Conservation (phyloP, 2,797 vertebrate species). For the Sebastes kiyomatsui region DNA sequence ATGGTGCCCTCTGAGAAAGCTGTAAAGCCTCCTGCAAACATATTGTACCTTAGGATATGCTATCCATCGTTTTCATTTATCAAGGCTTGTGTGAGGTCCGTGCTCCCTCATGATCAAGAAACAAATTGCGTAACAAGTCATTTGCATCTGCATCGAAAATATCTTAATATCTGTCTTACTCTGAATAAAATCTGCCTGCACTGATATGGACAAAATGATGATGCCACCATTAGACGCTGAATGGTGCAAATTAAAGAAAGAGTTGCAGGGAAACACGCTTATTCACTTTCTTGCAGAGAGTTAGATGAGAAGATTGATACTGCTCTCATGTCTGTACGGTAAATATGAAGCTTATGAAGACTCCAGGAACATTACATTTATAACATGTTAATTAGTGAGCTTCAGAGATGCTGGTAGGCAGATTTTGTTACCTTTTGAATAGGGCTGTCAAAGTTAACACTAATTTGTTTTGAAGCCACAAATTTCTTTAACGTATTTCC, state of each 20-base stretch:
- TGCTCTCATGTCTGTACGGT: no score
- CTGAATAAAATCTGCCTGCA: background rate
- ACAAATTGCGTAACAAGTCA: background rate
- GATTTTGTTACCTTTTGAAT: background rate
- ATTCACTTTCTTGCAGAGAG: background rate
- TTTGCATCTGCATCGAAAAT: background rate
- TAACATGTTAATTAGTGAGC: background rate
- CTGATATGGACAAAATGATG: background rate
- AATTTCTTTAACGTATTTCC: no score
- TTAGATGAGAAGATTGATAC: background rate
- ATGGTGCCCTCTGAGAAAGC: background rate
- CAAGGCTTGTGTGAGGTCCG: background rate
- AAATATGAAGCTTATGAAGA: background rate
- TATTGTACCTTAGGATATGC: conserved; percentile 14
- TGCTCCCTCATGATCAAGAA: background rate
- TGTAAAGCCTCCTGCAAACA: conserved; percentile 28
- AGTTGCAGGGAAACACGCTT: background rate
- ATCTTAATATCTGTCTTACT: background rate
- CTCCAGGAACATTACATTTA: background rate
- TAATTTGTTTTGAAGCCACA: no score
- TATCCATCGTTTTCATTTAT: background rate
- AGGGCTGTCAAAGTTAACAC: no score
- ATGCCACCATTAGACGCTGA: background rate
- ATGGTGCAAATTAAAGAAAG: background rate
- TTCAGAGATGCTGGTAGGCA: background rate